Evolutionary conservation across 2,888 invertebrate species (phyloP).

Genomic region (Neuroscelio doddi): DNA sequence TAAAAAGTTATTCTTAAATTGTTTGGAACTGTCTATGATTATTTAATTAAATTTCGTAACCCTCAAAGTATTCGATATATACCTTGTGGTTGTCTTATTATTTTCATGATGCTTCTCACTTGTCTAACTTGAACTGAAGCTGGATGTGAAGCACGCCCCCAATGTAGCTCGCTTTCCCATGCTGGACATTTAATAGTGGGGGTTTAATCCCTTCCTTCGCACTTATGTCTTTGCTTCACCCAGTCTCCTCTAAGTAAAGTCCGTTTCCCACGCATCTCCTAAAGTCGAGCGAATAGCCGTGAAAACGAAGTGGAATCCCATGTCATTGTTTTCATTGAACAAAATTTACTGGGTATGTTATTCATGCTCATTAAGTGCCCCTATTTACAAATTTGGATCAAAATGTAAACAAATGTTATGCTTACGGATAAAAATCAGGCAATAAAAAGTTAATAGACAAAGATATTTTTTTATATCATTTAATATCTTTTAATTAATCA

Average conservation of each 20-base stretch:
- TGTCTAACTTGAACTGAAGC: constrained; percentile 67
- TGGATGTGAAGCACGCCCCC: constrained; percentile 62
- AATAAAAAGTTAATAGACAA: no score
- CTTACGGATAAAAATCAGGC: no score
- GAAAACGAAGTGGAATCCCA: constrained; percentile 53
- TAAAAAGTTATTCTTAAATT: no score
- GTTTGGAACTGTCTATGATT: no score
- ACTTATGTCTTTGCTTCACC: constrained; percentile 50
- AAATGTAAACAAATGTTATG: no score
- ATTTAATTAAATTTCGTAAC: no score
- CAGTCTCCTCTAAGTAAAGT: constrained; percentile 33
- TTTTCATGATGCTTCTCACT: constrained; percentile 51
- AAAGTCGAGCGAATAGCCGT: constrained; percentile 47
- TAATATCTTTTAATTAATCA: no score
- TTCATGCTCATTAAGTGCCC: no score
- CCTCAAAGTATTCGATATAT: no score
- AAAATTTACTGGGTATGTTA: neutral
- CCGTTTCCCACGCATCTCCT: constrained; percentile 48
- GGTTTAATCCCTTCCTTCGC: constrained; percentile 62
- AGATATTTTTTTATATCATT: no score
- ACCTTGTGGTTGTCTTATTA: constrained; percentile 32
- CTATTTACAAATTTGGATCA: no score
- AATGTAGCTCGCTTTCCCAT: constrained; percentile 59
- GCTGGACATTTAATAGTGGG: constrained; percentile 60
- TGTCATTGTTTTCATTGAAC: constrained; percentile 7